Evolutionary conservation across 2,888 invertebrate genomes (phyloP).

Genomic region (Adelphocoris suturalis): DNA sequence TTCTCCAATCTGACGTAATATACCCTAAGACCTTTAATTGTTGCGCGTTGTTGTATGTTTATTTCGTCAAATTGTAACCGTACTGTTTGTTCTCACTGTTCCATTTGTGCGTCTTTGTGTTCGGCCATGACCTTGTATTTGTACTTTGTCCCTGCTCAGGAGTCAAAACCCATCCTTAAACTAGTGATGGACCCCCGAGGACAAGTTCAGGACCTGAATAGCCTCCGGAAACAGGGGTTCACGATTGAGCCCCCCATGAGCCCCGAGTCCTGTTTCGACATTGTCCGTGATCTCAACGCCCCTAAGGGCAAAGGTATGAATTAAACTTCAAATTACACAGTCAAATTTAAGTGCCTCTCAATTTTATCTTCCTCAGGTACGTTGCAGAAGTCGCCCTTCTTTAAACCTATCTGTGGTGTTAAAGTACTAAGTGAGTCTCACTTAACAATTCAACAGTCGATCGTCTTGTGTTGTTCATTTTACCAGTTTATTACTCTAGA

Average conservation of each 20-base stretch:
- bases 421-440: conserved; percentile 47
- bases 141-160: conserved; percentile 73
- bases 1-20: too few relatives aligned
- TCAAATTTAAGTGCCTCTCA: background rate
- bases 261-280: conserved; percentile 87
- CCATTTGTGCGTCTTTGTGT: background rate
- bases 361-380: conserved; percentile 52
- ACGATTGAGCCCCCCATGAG: conserved; percentile 84
- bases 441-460: background rate
- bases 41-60: too few relatives aligned
- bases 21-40: too few relatives aligned
- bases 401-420: conserved; percentile 45
- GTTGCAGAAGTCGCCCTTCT: conserved; percentile 11
- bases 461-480: conserved; percentile 30
- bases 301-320: conserved; percentile 87
- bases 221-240: conserved; percentile 84
- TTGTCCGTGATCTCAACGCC: conserved; percentile 88
- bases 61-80: too few relatives aligned
- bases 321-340: conserved; percentile 72
- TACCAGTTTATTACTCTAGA: background rate
- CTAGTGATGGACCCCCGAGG: conserved; percentile 89
- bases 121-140: conserved; percentile 55
- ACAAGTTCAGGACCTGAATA: conserved; percentile 85
- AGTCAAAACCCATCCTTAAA: conserved; percentile 83
- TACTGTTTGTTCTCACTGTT: too few relatives aligned